phyloP scores from a whole-genome alignment of 2,113 vertebrate species.

The Rafetus swinhoei region DNA sequence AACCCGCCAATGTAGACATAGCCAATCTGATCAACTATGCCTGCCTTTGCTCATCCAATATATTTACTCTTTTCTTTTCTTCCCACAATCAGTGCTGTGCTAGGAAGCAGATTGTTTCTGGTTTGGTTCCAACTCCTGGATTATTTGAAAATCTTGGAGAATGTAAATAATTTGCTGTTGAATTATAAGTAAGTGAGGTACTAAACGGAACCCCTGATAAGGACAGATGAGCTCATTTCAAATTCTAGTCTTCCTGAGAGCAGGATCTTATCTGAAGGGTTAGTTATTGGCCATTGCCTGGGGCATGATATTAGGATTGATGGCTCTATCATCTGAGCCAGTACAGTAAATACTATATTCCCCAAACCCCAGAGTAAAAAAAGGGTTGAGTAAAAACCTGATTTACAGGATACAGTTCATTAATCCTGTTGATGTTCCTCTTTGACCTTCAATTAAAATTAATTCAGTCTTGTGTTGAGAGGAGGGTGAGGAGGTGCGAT shows the following conservation, averaged over 20 bases:
- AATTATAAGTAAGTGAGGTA: neutral
- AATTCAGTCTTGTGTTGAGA: neutral
- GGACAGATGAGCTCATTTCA: neutral
- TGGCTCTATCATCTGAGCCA: neutral
- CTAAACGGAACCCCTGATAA: rapidly evolving
- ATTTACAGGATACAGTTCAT: rapidly evolving
- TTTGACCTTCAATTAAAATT: neutral
- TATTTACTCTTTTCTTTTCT: no score
- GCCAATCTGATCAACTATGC: neutral
- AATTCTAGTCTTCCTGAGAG: neutral
- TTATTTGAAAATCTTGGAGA: rapidly evolving
- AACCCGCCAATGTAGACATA: no score
- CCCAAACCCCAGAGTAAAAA: rapidly evolving
- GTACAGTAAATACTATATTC: neutral
- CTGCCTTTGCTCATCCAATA: neutral
- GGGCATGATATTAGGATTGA: neutral
- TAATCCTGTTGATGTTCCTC: neutral
- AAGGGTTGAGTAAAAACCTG: neutral
- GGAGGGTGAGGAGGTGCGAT: no score
- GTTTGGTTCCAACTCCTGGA: neutral
- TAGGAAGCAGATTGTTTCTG: neutral
- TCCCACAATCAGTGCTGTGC: neutral
- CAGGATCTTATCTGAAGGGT: neutral
- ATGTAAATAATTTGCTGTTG: neutral
- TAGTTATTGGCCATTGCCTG: neutral